A percentile compares a stretch with the other conserved stretches of the same genome.
These are phyloP conservation scores for Lordiphosa collinella DNA, from an alignment of 1,140 invertebrate genomes.

Conservation along the genomic window DNA sequence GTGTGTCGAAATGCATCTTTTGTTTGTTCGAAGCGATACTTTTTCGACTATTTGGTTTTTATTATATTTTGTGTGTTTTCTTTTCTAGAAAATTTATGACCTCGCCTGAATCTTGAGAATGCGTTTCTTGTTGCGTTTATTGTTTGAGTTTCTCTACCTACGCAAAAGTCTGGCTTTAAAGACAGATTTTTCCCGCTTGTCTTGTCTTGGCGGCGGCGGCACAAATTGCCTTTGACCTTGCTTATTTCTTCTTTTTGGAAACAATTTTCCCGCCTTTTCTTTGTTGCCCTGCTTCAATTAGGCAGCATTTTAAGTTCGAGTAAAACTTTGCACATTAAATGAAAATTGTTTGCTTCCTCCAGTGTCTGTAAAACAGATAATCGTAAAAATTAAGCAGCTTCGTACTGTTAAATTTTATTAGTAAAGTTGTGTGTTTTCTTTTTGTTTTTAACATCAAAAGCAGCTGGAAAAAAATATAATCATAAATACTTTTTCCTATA, in stretches of 20 bases:
- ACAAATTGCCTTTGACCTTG: slow-evolving; percentile 73
- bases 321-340: slow-evolving; percentile 63
- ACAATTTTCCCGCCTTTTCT: slow-evolving; percentile 63
- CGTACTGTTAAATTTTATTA: slow-evolving; percentile 74
- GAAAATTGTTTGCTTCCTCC: slow-evolving; percentile 28
- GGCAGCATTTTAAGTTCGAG: slow-evolving; percentile 22
- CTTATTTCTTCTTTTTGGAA: no score
- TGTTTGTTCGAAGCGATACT: slow-evolving; percentile 26
- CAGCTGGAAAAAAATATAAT: slow-evolving; percentile 61
- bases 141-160: slow-evolving; percentile 46
- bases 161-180: slow-evolving; percentile 20
- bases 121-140: slow-evolving; percentile 60
- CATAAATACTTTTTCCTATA: slow-evolving; percentile 55
- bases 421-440: slow-evolving; percentile 56
- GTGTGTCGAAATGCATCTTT: slow-evolving; percentile 29
- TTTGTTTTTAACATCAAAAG: slow-evolving; percentile 78
- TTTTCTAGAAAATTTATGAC: slow-evolving; percentile 68
- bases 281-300: slow-evolving; percentile 46
- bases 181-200: slow-evolving; percentile 45
- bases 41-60: slow-evolving; percentile 72
- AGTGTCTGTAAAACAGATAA: slow-evolving; percentile 54
- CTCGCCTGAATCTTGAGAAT: slow-evolving; percentile 58
- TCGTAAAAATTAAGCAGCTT: slow-evolving; percentile 69
- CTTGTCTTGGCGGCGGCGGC: slow-evolving; percentile 28
- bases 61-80: slow-evolving; percentile 47